phyloP scores from a whole-genome alignment of 2,888 invertebrate species.

The Alloscopus bannaensis region DNA sequence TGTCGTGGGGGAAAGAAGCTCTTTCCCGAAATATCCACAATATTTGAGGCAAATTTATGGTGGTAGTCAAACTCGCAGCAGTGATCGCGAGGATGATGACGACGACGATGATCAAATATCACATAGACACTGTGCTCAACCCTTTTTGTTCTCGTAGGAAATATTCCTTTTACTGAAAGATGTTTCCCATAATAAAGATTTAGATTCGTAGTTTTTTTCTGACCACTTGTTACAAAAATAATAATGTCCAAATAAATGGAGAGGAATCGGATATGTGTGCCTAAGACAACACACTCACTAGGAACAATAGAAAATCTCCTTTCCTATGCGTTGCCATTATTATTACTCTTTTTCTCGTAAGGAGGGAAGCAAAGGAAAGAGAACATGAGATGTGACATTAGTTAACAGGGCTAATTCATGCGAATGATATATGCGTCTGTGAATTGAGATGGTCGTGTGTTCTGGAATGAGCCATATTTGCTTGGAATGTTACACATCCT shows the following conservation, averaged over 20 bases:
- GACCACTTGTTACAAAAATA: conserved; percentile 55
- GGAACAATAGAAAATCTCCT: no score
- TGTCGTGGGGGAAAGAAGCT: conserved; percentile 55
- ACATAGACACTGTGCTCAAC: no score
- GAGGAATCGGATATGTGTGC: conserved; percentile 53
- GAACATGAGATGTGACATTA: conserved; percentile 51
- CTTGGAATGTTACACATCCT: conserved; percentile 19
- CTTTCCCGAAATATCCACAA: conserved; percentile 29
- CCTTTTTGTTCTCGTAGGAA: no score
- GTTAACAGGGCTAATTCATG: conserved; percentile 58
- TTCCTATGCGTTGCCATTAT: no score
- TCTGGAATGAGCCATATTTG: background rate
- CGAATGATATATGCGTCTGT: conserved; percentile 52
- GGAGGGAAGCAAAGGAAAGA: conserved; percentile 7
- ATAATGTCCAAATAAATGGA: conserved; percentile 16
- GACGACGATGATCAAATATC: background rate
- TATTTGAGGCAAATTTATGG: conserved; percentile 59
- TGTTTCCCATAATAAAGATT: no score
- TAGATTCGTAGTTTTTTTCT: conserved; percentile 19
- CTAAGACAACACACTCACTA: no score
- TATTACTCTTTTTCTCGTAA: background rate
- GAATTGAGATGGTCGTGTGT: conserved; percentile 16
- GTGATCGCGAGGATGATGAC: conserved; percentile 47
- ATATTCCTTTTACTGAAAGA: no score
- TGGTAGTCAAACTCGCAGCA: conserved; percentile 63